Evolutionary conservation across 53 echinoderm and acorn worm genomes (phyloP), one percentile per base, ranked within the genome.

Genomic region (Glandiceps talaboti): DNA sequence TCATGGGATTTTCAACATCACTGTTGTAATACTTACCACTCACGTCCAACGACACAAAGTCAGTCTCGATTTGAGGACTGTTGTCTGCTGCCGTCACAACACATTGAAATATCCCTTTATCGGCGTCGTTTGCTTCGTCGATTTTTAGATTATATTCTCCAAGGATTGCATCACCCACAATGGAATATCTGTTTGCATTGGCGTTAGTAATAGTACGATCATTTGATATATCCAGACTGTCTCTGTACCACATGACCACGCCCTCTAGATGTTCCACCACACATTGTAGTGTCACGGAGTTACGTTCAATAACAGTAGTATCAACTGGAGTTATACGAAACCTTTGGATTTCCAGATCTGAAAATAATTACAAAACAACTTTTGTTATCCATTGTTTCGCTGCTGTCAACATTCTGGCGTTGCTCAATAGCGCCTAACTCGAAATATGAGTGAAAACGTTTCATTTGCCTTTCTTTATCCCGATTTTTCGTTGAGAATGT

Each of bases 71-170:
- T 74, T 81, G 80, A 6, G 28, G 14, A 33, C 85, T 86, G 26
- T 83, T 14, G 1, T 88, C 92, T 33, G 85, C 74, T 26, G 87
- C 87, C 0, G 87, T 78, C 0, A 96, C 96, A 26, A 82, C 84
- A 30, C 96, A 96, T 31, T 77, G 81, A 32, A 81, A 96, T 0
- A 27, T 73, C 6, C 92, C 96, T 0, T 92, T 75, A 28, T 96
- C 96, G 0, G 29, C 74, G 29, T 83, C 64, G 29, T 76, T 75
- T 0, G 90, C 85, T 28, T 77, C 77, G 26, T 33, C 33, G 27
- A 96, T 96, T 77, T 84, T 80, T 14, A 96, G 87, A 31, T 96
- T 87, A 75, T 84, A 96, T 32, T 83, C 84, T 28, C 83, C 84
- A 74, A 73, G 75, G 26, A 31, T 27, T 28, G 82, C 83, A 30